Evolutionary conservation across 2,888 invertebrate genomes (phyloP).

Genomic region (Tribolium freemani): DNA sequence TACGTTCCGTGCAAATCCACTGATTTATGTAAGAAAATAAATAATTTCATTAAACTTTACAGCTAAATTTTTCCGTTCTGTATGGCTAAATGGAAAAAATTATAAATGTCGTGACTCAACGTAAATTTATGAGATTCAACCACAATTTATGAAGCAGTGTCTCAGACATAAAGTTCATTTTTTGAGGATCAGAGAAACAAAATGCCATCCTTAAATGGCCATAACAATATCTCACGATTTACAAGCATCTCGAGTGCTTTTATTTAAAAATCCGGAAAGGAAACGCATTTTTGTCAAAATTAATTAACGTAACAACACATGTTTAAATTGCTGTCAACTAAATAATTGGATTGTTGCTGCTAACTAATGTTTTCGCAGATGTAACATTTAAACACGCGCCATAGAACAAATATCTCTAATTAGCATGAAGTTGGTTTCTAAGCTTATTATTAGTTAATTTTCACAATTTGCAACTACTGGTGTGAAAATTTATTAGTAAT

Average conservation of each 20-base stretch:
- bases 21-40: background rate
- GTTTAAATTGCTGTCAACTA: background rate
- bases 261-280: too few species aligned
- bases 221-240: background rate
- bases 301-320: too few species aligned
- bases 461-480: background rate
- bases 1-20: background rate
- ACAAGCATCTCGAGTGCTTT: too few species aligned
- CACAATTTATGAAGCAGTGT: conserved; percentile 11
- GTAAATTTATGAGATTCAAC: conserved; percentile 1
- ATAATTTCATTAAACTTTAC: background rate
- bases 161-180: background rate
- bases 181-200: background rate
- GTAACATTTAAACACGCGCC: background rate
- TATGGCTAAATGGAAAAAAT: conserved; percentile 2
- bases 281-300: too few species aligned
- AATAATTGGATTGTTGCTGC: background rate
- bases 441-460: background rate
- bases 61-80: background rate
- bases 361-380: background rate
- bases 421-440: background rate
- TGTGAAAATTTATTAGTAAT: background rate
- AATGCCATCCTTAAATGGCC: background rate
- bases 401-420: background rate
- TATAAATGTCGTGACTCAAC: background rate